phyloP scores from a whole-genome alignment of 2,113 vertebrate species.

The Atrichornis clamosus region DNA sequence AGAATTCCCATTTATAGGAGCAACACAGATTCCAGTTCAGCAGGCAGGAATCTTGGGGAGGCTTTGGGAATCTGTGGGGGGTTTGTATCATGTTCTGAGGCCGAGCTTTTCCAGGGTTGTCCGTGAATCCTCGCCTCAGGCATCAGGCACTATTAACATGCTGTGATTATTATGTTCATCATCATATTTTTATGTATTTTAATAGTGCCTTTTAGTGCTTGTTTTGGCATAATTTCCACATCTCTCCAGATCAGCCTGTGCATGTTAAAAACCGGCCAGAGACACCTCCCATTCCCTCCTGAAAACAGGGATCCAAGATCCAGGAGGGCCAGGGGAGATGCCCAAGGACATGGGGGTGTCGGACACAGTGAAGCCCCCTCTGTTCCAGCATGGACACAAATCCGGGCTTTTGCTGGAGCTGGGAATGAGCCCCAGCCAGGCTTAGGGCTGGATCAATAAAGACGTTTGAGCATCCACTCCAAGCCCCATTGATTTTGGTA shows the following conservation, averaged over 20 bases:
- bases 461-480: background rate
- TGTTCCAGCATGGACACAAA: fast-evolving
- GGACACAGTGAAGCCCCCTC: background rate
- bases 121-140: background rate
- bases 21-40: background rate
- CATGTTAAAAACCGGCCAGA: background rate
- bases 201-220: background rate
- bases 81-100: background rate
- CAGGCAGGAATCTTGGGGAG: background rate
- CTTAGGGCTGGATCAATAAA: background rate
- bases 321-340: background rate
- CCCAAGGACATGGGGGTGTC: background rate
- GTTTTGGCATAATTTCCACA: background rate
- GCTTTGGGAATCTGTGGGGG: background rate
- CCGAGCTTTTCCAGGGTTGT: background rate
- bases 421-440: background rate
- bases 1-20: background rate
- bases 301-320: fast-evolving
- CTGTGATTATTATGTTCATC: background rate
- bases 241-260: background rate
- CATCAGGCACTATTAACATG: background rate
- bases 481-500: background rate
- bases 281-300: too few relatives aligned
- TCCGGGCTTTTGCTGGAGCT: background rate
- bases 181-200: background rate